Evolutionary conservation across 2,113 vertebrate species (phyloP).

Genomic region (Lepus timidus): DNA sequence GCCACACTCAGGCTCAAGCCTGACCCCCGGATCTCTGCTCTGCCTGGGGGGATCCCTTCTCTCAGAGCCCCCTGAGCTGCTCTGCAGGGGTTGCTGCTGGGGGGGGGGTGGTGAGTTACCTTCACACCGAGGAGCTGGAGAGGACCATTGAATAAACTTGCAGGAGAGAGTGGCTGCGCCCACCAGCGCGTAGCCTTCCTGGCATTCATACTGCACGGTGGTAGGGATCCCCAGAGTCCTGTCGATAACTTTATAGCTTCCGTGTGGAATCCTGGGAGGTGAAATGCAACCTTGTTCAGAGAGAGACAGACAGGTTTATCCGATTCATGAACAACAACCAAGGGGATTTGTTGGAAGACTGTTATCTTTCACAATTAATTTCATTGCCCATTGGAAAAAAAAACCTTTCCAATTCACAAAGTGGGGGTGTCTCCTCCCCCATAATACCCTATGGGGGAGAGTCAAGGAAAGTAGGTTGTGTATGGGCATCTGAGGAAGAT

Average conservation of each 20-base stretch:
- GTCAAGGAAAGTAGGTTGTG: not conserved
- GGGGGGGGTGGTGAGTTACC: not conserved
- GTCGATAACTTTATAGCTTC: not conserved
- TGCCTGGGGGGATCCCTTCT: rapidly evolving
- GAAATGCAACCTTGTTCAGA: not conserved
- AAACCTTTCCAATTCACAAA: not conserved
- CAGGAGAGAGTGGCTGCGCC: conserved; percentile 12
- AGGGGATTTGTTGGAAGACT: not conserved
- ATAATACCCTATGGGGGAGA: not conserved
- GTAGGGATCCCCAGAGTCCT: rapidly evolving
- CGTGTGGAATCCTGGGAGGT: not conserved
- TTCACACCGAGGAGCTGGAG: not conserved
- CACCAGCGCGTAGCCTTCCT: not conserved
- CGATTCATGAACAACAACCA: not conserved
- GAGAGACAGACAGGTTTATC: not conserved
- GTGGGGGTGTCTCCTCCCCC: no score
- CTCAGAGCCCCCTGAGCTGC: not conserved
- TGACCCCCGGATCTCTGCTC: not conserved
- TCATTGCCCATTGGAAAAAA: not conserved
- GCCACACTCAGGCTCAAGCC: not conserved
- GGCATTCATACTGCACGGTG: not conserved
- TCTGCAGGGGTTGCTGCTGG: no score
- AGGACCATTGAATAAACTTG: rapidly evolving
- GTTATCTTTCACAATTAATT: not conserved
- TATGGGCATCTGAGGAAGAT: not conserved